A percentile compares a stretch with the other conserved stretches of the same genome.
These are phyloP conservation scores for Drosophila koepferae DNA, from an alignment of 2,888 invertebrate genomes.

Conservation along the genomic window DNA sequence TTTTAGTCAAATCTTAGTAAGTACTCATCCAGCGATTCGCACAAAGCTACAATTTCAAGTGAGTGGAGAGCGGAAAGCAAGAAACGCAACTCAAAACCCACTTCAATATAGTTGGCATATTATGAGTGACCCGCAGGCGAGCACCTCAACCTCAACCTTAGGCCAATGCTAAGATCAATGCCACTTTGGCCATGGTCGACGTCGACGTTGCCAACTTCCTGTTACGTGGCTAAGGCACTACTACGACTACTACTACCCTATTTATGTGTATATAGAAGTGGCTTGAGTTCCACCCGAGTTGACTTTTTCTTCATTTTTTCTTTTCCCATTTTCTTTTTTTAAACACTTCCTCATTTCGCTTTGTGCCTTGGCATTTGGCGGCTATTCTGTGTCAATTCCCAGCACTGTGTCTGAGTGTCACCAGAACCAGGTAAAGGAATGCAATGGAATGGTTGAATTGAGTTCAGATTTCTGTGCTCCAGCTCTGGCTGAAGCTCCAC, in stretches of 20 bases:
- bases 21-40: conserved; percentile 28
- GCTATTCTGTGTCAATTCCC: conserved; percentile 78
- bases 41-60: conserved; percentile 46
- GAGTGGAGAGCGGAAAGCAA: conserved; percentile 34
- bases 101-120: conserved; percentile 44
- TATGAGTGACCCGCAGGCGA: conserved; percentile 67
- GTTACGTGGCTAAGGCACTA: conserved; percentile 41
- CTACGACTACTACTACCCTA: conserved; percentile 72
- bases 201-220: conserved; percentile 67
- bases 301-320: conserved; percentile 16
- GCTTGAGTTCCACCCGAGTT: conserved; percentile 27
- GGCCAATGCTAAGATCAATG: conserved; percentile 77
- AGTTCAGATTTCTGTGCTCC: conserved; percentile 19
- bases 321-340: conserved; percentile 16
- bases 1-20: conserved; percentile 37
- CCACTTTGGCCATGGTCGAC: conserved; percentile 64
- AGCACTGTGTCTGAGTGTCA: conserved; percentile 77
- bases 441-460: conserved; percentile 61
- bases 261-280: conserved; percentile 36
- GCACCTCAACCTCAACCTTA: conserved; percentile 62
- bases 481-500: not conserved
- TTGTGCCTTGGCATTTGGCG: conserved; percentile 74
- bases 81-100: conserved; percentile 51
- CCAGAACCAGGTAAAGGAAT: conserved; percentile 35
- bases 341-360: conserved; percentile 78